These are phyloP conservation scores for Drosophila tani DNA, from an alignment of 1,140 invertebrate species.

Conservation along the genomic window DNA sequence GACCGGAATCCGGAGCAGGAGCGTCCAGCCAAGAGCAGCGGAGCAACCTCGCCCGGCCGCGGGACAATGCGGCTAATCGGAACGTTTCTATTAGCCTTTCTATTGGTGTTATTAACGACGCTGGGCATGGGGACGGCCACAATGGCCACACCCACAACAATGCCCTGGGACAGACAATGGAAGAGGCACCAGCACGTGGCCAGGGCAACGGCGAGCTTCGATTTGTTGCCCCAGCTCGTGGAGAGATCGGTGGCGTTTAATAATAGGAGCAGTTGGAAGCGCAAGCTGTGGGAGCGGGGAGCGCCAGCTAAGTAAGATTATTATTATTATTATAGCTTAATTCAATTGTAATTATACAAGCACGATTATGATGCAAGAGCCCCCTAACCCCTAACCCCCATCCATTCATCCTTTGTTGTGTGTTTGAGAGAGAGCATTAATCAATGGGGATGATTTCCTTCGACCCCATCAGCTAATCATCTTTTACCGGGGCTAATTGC, in stretches of 20 bases:
- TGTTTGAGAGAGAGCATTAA: conserved; percentile 24
- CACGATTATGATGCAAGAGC: conserved; percentile 43
- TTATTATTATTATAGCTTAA: conserved; percentile 68
- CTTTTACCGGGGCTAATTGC: conserved; percentile 35
- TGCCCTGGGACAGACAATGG: conserved; percentile 13
- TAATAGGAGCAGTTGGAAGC: conserved; percentile 27
- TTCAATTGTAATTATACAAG: conserved; percentile 74
- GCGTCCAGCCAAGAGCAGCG: conserved; percentile 27
- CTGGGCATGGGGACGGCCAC: background rate
- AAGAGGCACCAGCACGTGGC: conserved; percentile 16
- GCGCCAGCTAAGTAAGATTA: conserved; percentile 45
- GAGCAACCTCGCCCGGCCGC: background rate
- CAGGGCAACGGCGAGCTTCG: background rate
- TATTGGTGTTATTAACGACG: conserved; percentile 66
- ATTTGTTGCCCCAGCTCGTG: conserved; percentile 3
- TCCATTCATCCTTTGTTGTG: background rate
- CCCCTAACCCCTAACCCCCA: too few species aligned
- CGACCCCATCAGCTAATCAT: conserved; percentile 34
- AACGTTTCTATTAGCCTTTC: conserved; percentile 60
- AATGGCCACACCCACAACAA: conserved; percentile 18
- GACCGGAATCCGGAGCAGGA: conserved; percentile 66
- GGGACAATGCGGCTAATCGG: conserved; percentile 56
- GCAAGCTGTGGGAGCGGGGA: conserved; percentile 26
- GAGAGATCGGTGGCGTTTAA: conserved; percentile 22
- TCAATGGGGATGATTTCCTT: conserved; percentile 23